Conservation (phyloP, 2,888 invertebrate genomes). For the Trypoxylon attenuatum region DNA sequence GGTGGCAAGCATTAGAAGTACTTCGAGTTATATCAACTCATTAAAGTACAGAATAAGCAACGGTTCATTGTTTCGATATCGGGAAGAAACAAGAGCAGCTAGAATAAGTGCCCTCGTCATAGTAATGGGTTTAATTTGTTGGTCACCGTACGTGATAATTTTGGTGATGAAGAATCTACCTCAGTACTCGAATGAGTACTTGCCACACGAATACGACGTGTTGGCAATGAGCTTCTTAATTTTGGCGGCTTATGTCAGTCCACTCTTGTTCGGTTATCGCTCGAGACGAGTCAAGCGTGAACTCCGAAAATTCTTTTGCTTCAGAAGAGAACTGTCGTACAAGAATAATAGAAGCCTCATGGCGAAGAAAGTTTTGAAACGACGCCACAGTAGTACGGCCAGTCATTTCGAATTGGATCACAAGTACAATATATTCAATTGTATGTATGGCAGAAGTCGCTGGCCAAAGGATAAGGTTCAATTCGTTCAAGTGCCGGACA, state of each 20-base stretch:
- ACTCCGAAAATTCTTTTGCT: conserved; percentile 76
- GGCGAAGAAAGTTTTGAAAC: conserved; percentile 73
- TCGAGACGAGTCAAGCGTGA: conserved; percentile 81
- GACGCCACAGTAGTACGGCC: conserved; percentile 66
- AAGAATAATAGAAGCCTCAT: conserved; percentile 73
- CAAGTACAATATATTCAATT: conserved; percentile 70
- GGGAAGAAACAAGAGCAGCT: conserved; percentile 92
- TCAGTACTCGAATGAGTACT: conserved; percentile 49
- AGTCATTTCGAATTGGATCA: conserved; percentile 62
- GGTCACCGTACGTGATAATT: conserved; percentile 76
- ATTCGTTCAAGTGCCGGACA: conserved; percentile 76
- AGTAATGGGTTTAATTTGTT: conserved; percentile 80
- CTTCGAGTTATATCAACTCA: conserved; percentile 82
- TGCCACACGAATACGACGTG: conserved; percentile 67
- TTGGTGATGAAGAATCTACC: conserved; percentile 75
- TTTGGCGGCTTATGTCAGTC: conserved; percentile 81
- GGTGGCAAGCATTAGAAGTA: conserved; percentile 74
- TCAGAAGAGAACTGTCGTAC: conserved; percentile 68
- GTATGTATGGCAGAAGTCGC: conserved; percentile 67
- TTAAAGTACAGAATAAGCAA: conserved; percentile 88
- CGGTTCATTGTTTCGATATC: conserved; percentile 87
- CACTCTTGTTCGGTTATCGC: conserved; percentile 86
- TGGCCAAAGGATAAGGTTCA: conserved; percentile 75
- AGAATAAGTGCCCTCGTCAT: conserved; percentile 88
- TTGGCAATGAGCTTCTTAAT: conserved; percentile 73